Base-by-base conservation (phyloP, 30 jellyfish, hydroid and myxozoan genomes). In the Sanderia malayensis region DNA sequence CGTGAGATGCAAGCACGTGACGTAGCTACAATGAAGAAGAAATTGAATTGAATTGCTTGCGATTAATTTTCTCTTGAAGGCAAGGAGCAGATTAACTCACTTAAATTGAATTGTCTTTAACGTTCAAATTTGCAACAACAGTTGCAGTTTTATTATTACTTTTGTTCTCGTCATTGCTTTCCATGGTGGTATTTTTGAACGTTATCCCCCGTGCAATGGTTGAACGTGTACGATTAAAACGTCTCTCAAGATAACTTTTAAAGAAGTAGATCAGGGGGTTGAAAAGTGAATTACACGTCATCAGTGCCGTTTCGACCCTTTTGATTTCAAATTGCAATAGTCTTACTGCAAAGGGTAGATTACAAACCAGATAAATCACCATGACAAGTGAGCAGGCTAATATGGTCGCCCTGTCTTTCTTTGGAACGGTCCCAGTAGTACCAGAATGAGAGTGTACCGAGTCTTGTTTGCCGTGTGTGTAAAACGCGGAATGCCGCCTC, bases 251-350 rank as follows among this genome's bases (percentile, higher is more conserved):
- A 55, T 62, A 62, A 3, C 74, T 55, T 62, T 62, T 62, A 28
- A 62, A 62, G 57, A 62, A 62, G 15, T 62, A 62, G 3, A 62
- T 62, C 74, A 62, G 74, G 52, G 74, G 74, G 57, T 62, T 62
- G 52, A 62, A 24, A 1, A 41, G 18, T 9, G 74, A 62, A 41
- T 62, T 62, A 15, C 34, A 19, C 57, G 29, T 25, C 57, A 62
- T 26, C 46, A 62, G 70, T 15, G 18, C 29, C 2, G 32, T 31
- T 58, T 58, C 33, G 24, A 33, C 15, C 17, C 24, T 58, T 2
- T 31, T 18, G 13, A 21, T 33, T 2, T 21, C 24, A 21, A 20
- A 4, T 4, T n/a, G 44, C 53, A 10, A 21, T 55, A 62, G 52
- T 10, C 18, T 18, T 0, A 62, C 64, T 2, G 64, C 64, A 24